Evolutionary conservation across 2,113 vertebrate species (phyloP).

Genomic region (Hypanus sabinus): DNA sequence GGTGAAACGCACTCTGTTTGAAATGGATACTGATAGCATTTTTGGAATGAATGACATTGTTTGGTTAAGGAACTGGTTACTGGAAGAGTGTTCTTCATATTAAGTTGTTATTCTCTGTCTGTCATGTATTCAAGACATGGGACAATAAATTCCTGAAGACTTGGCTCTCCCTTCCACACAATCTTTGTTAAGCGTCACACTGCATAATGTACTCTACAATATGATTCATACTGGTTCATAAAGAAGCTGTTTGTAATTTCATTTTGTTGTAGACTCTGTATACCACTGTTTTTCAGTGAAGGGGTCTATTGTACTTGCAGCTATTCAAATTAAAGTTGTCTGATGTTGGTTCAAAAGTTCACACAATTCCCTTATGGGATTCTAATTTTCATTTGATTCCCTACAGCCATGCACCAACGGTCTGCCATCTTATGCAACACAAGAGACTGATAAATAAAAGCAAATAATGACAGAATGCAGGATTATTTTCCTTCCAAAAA

Average conservation of each 20-base stretch:
- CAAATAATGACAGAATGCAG: constrained; percentile 79
- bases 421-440: constrained; percentile 69
- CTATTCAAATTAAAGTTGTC: constrained; percentile 39
- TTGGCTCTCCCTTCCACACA: neutral
- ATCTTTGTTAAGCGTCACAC: neutral
- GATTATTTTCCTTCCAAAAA: constrained; percentile 51
- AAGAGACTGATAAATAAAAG: constrained; percentile 40
- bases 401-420: constrained; percentile 51
- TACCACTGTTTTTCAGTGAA: neutral
- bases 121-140: neutral
- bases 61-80: neutral
- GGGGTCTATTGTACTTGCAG: neutral
- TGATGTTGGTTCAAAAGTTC: constrained; percentile 62
- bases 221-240: neutral
- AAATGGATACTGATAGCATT: neutral
- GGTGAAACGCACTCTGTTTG: neutral
- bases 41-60: neutral
- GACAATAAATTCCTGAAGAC: neutral
- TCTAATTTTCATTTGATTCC: constrained; percentile 66
- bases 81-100: neutral
- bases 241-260: neutral
- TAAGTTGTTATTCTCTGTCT: neutral
- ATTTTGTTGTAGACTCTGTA: neutral
- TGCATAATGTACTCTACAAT: neutral
- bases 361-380: constrained; percentile 53